Evolutionary conservation across 2,888 invertebrate species (phyloP).

Genomic region (Ceramica pisi): DNA sequence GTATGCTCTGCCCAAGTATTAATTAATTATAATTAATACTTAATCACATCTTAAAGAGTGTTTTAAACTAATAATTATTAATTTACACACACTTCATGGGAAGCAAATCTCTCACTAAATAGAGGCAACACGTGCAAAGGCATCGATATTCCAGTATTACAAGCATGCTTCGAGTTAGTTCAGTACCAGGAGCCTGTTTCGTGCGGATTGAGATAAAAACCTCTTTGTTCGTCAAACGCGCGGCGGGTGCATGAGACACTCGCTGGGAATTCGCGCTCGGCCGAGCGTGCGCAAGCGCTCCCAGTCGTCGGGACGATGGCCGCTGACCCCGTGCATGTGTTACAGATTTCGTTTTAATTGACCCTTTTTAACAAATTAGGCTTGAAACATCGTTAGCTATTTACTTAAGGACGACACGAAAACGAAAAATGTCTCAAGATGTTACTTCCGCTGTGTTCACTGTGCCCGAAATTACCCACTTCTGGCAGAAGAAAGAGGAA

Average conservation of each 20-base stretch:
- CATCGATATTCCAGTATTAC: conserved; percentile 9
- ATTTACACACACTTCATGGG: background rate
- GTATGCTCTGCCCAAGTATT: background rate
- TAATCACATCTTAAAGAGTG: background rate
- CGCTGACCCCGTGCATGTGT: conserved; percentile 53
- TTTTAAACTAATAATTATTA: background rate
- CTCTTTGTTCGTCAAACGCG: conserved; percentile 60
- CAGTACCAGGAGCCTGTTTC: conserved; percentile 41
- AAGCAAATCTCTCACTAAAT: conserved; percentile 1
- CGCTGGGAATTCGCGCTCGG: conserved; percentile 63
- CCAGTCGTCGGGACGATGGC: conserved; percentile 30
- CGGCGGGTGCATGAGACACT: conserved; percentile 61
- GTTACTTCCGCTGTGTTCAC: too few species aligned
- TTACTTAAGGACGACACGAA: too few species aligned
- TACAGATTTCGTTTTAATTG: conserved; percentile 11
- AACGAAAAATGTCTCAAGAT: too few species aligned
- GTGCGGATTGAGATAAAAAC: conserved; percentile 59
- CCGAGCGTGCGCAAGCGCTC: conserved; percentile 25
- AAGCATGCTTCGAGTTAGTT: conserved; percentile 9
- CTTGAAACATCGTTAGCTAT: background rate
- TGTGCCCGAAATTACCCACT: background rate
- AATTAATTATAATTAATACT: too few species aligned
- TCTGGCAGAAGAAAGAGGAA: background rate
- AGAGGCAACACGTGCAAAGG: background rate
- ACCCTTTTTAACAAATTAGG: conserved; percentile 6